Base-by-base conservation (phyloP, 2,888 invertebrate genomes). In the Gisinianus flammeolus region DNA sequence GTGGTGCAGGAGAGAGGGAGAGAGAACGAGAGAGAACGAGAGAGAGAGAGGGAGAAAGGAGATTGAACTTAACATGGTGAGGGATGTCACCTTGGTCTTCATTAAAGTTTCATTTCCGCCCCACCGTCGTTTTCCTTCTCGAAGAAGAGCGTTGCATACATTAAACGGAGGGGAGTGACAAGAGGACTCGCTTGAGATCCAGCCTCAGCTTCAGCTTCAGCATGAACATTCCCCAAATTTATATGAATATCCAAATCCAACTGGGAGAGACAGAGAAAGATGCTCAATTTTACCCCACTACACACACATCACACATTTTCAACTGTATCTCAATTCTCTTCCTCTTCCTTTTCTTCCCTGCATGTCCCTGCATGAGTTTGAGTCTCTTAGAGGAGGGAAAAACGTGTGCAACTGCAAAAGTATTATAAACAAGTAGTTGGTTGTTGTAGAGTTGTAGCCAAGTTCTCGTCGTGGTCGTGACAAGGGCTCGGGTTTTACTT, bases 91-190 rank as follows among this genome's bases (percentile, higher is more conserved):
- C 79, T 77, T 79, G 76, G 73, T 81, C 79, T 81, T 82, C 82
- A 82, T 82, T 82, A 82, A 82, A 82, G 58, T 80, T 81, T 81
- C 79, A 81, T 81, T 81, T 82, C 81, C 80, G 69, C 68, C 58
- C 72, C 22, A 28, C 54, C 30, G 52, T 28, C 35, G 19, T 54
- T 77, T 35, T 44, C 58, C 56, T 64, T 26, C 68, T 54, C 66
- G 67, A n/a, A 67, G 66, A 33, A 58, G 24, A 22, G 28, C 22
- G n/a, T 78, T 72, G 72, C 77, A 75, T 80, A 80, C 76, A 80
- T 80, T 80, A 72, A 74, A 62, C 58, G 19, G 31, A n/a, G n/a
- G 58, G 8, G 35, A 31, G 33, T 52, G 44, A 70, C 68, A 73
- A n/a, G n/a, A n/a, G n/a, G n/a, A n/a, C n/a, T n/a, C n/a, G n/a